These are phyloP conservation scores for Phaedon cochleariae DNA, from an alignment of 2,888 invertebrate genomes.

Conservation along the genomic window DNA sequence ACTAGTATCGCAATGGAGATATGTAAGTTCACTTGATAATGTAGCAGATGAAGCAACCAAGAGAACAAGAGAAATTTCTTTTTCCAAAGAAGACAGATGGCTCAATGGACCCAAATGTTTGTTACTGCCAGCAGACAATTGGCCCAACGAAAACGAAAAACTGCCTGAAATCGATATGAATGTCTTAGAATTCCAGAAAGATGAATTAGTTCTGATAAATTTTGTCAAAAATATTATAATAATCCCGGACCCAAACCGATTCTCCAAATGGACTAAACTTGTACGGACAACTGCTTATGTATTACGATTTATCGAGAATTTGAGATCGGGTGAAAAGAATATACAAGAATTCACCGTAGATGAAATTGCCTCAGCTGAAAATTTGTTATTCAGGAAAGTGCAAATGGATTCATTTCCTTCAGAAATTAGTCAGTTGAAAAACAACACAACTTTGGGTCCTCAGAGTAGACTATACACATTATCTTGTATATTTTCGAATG, in stretches of 20 bases:
- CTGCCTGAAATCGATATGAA: not conserved
- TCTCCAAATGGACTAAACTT: slow-evolving; percentile 2
- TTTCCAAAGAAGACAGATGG: not conserved
- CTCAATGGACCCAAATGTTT: not conserved
- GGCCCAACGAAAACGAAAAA: not conserved
- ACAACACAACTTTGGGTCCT: not conserved
- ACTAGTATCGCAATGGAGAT: not conserved
- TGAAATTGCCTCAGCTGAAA: no score
- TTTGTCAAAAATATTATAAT: not conserved
- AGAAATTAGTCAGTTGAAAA: not conserved
- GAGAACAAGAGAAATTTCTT: not conserved
- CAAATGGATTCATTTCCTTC: not conserved
- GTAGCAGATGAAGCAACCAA: slow-evolving; percentile 2
- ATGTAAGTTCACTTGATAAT: not conserved
- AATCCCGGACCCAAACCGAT: not conserved
- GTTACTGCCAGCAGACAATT: not conserved
- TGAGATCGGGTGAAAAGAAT: not conserved
- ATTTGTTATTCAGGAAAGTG: not conserved
- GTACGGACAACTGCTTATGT: not conserved
- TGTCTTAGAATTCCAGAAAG: not conserved
- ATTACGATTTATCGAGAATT: not conserved
- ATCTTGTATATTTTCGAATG: no score
- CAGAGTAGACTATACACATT: not conserved
- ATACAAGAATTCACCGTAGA: not conserved
- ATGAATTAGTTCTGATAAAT: not conserved